Evolutionary conservation across 2,888 invertebrate species (phyloP).

Genomic region (Xestia c-nigrum): DNA sequence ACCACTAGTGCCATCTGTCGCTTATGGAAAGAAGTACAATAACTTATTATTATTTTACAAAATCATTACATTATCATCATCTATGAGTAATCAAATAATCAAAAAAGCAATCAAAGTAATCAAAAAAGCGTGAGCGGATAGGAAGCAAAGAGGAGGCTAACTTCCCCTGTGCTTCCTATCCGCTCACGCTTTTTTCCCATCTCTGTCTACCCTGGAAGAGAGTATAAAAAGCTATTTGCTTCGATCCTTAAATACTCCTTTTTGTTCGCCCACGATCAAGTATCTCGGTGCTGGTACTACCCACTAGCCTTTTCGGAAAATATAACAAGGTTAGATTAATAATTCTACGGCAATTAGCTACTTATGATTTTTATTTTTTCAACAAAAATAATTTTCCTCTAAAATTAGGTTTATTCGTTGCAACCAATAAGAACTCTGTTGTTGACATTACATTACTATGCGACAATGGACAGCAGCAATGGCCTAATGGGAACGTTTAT

Average conservation of each 20-base stretch:
- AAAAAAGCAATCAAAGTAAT: too few species aligned
- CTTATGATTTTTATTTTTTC: background rate
- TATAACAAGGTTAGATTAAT: background rate
- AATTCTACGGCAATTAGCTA: background rate
- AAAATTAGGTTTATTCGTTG: background rate
- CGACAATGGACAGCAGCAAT: background rate
- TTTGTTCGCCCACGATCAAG: background rate
- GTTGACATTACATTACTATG: background rate
- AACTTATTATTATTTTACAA: too few species aligned
- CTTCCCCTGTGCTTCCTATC: too few species aligned
- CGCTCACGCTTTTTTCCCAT: background rate
- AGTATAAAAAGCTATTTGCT: background rate
- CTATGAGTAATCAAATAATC: background rate
- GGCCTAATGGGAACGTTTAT: conserved; percentile 9
- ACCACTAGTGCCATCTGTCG: too few species aligned
- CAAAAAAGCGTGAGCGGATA: too few species aligned
- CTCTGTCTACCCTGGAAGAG: background rate
- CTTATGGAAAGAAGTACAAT: too few species aligned
- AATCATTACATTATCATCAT: background rate
- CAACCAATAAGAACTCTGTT: background rate
- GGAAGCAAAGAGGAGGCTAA: too few species aligned
- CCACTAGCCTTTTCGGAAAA: background rate
- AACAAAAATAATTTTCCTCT: background rate
- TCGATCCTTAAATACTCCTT: too few species aligned
- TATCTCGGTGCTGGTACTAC: background rate